Evolutionary conservation across 2,113 vertebrate species (phyloP).

Genomic region (Symphodus melops): DNA sequence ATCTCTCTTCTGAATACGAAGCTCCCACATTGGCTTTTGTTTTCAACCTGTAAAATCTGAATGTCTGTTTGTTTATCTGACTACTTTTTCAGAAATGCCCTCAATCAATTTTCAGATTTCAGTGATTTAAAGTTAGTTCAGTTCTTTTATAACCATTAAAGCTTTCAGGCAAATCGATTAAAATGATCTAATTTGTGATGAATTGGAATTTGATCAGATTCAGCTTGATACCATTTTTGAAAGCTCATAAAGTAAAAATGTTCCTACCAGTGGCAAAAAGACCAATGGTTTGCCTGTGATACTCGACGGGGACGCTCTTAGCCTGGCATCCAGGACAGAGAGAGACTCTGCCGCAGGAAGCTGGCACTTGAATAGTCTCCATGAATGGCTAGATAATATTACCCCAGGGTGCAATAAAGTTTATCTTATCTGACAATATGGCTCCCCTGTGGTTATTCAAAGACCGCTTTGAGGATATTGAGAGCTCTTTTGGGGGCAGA

Average conservation of each 20-base stretch:
- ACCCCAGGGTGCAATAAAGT: conserved; percentile 57
- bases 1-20: too few species aligned
- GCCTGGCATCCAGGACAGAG: conserved; percentile 63
- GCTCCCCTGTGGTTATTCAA: conserved; percentile 52
- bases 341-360: conserved; percentile 50
- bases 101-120: too few species aligned
- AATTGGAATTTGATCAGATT: background rate
- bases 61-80: too few species aligned
- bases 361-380: conserved; percentile 58
- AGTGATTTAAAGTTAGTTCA: too few species aligned
- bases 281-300: conserved; percentile 45
- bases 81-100: too few species aligned
- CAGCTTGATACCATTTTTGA: conserved; percentile 21
- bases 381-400: conserved; percentile 58
- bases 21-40: too few species aligned
- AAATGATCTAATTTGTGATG: background rate
- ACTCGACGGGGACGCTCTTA: conserved; percentile 31
- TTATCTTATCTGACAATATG: conserved; percentile 60
- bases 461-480: conserved; percentile 24
- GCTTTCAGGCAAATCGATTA: too few species aligned
- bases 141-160: too few species aligned
- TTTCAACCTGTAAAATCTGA: too few species aligned
- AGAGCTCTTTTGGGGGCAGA: conserved; percentile 21
- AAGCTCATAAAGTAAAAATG: too few species aligned
- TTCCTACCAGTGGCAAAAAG: conserved; percentile 44